phyloP scores from a whole-genome alignment of 2,888 invertebrate genomes.

The Apodemia zela region DNA sequence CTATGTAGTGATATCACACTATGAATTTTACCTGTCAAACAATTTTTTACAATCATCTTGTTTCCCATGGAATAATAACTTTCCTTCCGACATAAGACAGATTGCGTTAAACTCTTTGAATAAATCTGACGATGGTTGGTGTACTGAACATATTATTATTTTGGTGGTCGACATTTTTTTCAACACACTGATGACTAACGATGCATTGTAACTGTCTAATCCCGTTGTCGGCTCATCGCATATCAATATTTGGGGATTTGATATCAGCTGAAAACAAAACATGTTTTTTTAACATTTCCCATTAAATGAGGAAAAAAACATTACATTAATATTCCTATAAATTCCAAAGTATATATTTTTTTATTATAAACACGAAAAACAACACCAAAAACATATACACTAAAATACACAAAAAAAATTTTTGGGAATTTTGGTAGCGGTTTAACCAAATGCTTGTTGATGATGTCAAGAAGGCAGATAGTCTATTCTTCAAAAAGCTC shows the following conservation, averaged over 20 bases:
- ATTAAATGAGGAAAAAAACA: neutral
- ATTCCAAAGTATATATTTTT: too few species aligned
- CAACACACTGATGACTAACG: conserved; percentile 85
- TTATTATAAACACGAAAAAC: too few species aligned
- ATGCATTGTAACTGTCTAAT: conserved; percentile 93
- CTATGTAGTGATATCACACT: too few species aligned
- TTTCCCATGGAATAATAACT: conserved; percentile 87
- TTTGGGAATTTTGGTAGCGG: too few species aligned
- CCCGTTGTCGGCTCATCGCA: conserved; percentile 97
- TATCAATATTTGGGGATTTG: conserved; percentile 91
- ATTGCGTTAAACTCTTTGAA: conserved; percentile 89
- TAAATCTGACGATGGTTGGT: conserved; percentile 93
- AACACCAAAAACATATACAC: too few species aligned
- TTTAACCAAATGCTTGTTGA: too few species aligned
- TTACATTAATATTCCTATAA: too few species aligned
- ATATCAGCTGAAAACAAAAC: conserved; percentile 82
- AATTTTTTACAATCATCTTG: conserved; percentile 82
- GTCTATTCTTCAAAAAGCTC: too few species aligned
- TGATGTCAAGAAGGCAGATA: too few species aligned
- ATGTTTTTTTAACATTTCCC: neutral
- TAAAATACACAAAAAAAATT: too few species aligned
- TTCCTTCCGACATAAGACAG: conserved; percentile 88
- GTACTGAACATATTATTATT: conserved; percentile 91
- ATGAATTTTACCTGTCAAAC: conserved; percentile 79
- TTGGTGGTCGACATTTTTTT: conserved; percentile 84